These are phyloP conservation scores for Elanus axillaris DNA, from an alignment of 2,113 vertebrate species.

Conservation along the genomic window DNA sequence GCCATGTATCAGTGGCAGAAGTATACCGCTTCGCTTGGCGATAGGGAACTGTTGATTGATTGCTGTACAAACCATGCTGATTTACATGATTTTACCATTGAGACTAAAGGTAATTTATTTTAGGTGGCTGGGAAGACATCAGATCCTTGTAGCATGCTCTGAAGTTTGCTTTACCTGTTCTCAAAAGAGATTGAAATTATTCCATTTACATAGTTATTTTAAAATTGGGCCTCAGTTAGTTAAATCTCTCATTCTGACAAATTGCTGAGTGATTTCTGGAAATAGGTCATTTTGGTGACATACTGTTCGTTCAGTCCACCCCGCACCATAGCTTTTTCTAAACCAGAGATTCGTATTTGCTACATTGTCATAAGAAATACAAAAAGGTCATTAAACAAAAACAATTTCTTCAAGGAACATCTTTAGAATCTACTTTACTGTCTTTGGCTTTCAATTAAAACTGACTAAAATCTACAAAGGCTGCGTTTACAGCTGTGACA, in stretches of 20 bases:
- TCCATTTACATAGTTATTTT: slow-evolving; percentile 25
- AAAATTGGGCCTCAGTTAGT: neutral
- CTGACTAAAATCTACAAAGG: neutral
- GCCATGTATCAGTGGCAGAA: neutral
- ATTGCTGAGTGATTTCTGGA: neutral
- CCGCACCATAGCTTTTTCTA: neutral
- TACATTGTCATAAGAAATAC: neutral
- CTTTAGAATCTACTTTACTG: neutral
- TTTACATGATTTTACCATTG: slow-evolving; percentile 18
- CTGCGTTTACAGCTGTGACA: neutral
- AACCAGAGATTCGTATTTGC: neutral
- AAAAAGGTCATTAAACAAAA: slow-evolving; percentile 23
- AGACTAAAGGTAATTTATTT: neutral
- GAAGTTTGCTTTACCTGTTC: slow-evolving; percentile 27
- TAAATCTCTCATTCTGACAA: slow-evolving; percentile 31
- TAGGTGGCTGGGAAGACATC: neutral
- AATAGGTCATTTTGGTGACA: slow-evolving; percentile 5
- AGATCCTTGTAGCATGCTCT: neutral
- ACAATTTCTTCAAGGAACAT: neutral
- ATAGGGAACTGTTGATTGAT: neutral
- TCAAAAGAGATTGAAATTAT: slow-evolving; percentile 27
- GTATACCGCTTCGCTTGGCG: neutral
- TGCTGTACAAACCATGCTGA: neutral
- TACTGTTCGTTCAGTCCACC: neutral
- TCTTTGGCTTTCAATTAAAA: slow-evolving; percentile 32